Base-by-base conservation (phyloP, 2,888 invertebrate species). In the Drosophila anceps region DNA sequence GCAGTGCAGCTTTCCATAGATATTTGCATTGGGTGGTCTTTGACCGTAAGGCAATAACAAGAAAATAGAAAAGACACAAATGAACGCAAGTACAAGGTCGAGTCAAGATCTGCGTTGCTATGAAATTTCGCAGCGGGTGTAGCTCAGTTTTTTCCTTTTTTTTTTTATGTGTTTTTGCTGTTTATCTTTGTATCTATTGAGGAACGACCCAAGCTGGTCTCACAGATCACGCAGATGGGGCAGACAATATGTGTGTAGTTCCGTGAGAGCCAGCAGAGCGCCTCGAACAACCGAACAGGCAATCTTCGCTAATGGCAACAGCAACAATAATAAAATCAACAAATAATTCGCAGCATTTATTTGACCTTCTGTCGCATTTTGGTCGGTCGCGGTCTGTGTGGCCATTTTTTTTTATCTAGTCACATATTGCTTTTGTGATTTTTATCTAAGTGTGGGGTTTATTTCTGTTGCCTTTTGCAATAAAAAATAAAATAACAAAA, bases 381-480 rank as follows among this genome's bases (percentile, higher is more conserved):
- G 55, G 60, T 63, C 68, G 60, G 61, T 71, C 65, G 51, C 64
- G 50, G 77, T 76, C 66, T 78, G 74, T 76, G 72, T 78, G 76
- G 73, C 81, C 68, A 73, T 63, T 82, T 82, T 82, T 82, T 82
- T 91, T 91, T 91, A 91, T 91, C 91, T 91, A 91, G 91, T 64
- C 79, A 81, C 83, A 90, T 91, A 91, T 91, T 91, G 91, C 91
- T 86, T 91, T 91, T 87, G 88, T 91, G 91, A 91, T 91, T 90
- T 91, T 90, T 89, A 91, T 91, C 91, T 90, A 82, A 88, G 81
- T 84, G 84, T 84, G 86, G 83, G 88, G 88, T 83, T 85, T 88
- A 77, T 82, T 81, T 79, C 73, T 87, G 85, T 81, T 83, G 84
- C 82, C 76, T 69, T 76, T 75, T 76, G 87, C 77, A 83, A 84